Base-by-base conservation (phyloP, 2,888 invertebrate species). In the Lymantria monacha region DNA sequence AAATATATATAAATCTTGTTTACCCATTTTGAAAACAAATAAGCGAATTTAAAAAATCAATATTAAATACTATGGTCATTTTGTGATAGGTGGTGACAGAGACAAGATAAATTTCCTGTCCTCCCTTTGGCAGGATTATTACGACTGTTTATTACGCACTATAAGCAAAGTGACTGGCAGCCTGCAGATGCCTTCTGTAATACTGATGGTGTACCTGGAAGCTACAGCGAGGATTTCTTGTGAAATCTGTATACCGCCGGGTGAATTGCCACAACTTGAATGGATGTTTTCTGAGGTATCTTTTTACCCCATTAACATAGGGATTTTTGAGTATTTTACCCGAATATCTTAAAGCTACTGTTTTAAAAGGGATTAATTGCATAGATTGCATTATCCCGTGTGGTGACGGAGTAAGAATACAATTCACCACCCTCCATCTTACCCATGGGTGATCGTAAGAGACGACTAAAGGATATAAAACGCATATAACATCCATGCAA, bases 241-340 rank as follows among this genome's bases (percentile, higher is more conserved):
- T 45, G 41, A 44, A 0, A 70, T 93, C 40, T 94, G 94, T 61
- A 59, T 90, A 9, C 92, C 92, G 43, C 94, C 94, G 0, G 70
- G 70, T 15, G 88, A 92, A 64, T 55, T 63, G 0, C 51, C 66
- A 0, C 63, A 63, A 7, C 69, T 79, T 2, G 79, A 81, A 42
- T 84, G 88, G 63, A 74, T 87, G 36, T 74, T 71, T 48, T 43
- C 59, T 69, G 79, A 71, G 92, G 94, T 94, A 78, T 36, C 45
- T 33, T 9, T 7, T 10, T 33, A 30, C 9, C n/a, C n/a, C n/a
- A n/a, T n/a, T n/a, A n/a, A n/a, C n/a, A n/a, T n/a, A n/a, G n/a
- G n/a, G n/a, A n/a, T n/a, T n/a, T n/a, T 42, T 9, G 8, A 10
- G 7, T 33, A 9, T 33, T 33, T 33, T 33, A 9, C 10, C 10